These are phyloP conservation scores for Andrena flavipes DNA, from an alignment of 2,888 invertebrate species.

Conservation along the genomic window DNA sequence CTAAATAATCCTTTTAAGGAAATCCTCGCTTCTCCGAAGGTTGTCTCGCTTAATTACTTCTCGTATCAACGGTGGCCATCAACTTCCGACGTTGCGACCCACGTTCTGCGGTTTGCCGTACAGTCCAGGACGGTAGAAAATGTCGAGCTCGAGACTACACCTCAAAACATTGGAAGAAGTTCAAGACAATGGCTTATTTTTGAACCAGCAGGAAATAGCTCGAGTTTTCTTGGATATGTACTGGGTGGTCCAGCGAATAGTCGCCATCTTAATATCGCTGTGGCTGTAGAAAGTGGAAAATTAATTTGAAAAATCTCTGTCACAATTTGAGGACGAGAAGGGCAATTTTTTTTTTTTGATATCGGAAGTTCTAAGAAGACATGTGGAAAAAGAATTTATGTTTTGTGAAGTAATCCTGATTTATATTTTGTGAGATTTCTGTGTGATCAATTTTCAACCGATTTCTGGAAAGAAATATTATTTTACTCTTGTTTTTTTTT, in stretches of 20 bases:
- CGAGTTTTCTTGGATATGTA: neutral
- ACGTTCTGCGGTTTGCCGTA: neutral
- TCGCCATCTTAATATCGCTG: neutral
- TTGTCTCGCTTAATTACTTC: slow-evolving; percentile 41
- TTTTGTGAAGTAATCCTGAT: neutral
- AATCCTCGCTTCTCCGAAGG: slow-evolving; percentile 38
- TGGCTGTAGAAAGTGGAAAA: neutral
- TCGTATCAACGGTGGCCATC: neutral
- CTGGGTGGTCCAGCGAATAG: slow-evolving; percentile 13
- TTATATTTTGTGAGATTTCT: neutral
- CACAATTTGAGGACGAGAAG: neutral
- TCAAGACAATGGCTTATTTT: slow-evolving; percentile 9
- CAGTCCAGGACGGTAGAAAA: neutral
- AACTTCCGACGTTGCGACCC: neutral
- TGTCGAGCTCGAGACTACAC: neutral
- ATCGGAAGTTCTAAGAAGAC: no score
- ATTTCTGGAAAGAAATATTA: neutral
- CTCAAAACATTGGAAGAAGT: slow-evolving; percentile 18
- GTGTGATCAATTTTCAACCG: neutral
- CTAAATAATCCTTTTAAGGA: slow-evolving; percentile 70
- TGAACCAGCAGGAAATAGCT: neutral
- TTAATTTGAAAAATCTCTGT: neutral
- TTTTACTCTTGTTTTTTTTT: neutral
- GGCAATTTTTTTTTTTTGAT: neutral
- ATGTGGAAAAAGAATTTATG: no score